Evolutionary conservation across 2,888 invertebrate species (phyloP).

Genomic region (Hyalella azteca): DNA sequence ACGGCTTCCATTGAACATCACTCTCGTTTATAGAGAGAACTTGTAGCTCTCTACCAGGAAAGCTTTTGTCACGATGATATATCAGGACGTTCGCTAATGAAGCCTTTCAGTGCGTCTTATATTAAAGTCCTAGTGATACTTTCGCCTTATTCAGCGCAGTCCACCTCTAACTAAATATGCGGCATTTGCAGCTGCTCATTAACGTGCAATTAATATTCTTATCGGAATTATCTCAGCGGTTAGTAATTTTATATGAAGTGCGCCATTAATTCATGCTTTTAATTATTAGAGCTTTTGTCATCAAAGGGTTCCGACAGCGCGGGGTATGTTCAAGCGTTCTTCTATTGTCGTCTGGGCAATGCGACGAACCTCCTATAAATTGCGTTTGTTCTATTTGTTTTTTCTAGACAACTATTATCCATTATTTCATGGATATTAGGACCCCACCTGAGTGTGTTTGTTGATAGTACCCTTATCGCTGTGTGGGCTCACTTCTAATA

Average conservation of each 20-base stretch:
- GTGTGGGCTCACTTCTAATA: slow-evolving; percentile 11
- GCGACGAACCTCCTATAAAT: neutral
- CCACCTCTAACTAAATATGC: neutral
- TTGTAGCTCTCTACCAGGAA: neutral
- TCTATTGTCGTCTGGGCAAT: neutral
- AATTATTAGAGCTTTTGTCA: neutral
- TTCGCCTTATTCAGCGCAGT: neutral
- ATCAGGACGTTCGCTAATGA: neutral
- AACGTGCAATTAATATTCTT: slow-evolving; percentile 6
- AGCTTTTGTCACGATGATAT: neutral
- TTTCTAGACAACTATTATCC: slow-evolving; percentile 20
- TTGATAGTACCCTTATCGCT: slow-evolving; percentile 27
- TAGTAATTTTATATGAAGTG: slow-evolving; percentile 8
- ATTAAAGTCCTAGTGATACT: neutral
- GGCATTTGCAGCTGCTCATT: neutral
- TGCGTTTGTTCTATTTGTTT: neutral
- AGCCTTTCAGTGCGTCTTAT: neutral
- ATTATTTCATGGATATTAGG: slow-evolving; percentile 32
- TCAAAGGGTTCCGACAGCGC: slow-evolving; percentile 20
- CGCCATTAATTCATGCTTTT: slow-evolving; percentile 1
- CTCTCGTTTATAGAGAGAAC: neutral
- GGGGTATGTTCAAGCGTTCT: neutral
- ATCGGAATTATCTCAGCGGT: neutral
- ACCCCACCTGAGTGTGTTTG: slow-evolving; percentile 34
- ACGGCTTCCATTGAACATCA: neutral